Evolutionary conservation across 2,888 invertebrate species (phyloP).

Genomic region (Amblyjoppa fuscipennis): DNA sequence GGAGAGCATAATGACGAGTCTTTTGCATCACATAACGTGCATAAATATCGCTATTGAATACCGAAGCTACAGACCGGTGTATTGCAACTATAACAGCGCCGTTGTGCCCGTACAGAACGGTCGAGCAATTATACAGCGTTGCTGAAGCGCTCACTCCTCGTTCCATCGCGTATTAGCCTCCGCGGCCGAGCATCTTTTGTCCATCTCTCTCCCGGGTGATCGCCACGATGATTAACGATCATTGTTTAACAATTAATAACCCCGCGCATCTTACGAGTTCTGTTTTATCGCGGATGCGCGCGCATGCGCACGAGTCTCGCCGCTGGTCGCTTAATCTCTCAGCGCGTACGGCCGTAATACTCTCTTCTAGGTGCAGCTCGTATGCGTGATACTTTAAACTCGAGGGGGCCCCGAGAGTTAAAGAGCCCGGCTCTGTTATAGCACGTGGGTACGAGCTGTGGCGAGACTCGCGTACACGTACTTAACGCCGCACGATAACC

Average conservation of each 20-base stretch:
- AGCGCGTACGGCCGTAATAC: conserved; percentile 9
- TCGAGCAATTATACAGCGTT: conserved; percentile 60
- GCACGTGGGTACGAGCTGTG: conserved; percentile 42
- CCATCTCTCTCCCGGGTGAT: conserved; percentile 28
- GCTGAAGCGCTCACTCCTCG: conserved; percentile 30
- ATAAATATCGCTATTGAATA: conserved; percentile 68
- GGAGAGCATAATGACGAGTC: conserved; percentile 62
- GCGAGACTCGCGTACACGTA: conserved; percentile 46
- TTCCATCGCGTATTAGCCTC: conserved; percentile 53
- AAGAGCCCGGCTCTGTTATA: conserved; percentile 39
- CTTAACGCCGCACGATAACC: conserved; percentile 58
- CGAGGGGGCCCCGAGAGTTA: conserved; percentile 44
- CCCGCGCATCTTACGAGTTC: conserved; percentile 46
- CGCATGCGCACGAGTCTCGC: conserved; percentile 19
- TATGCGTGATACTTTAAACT: conserved; percentile 57
- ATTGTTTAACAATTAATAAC: conserved; percentile 73
- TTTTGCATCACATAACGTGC: conserved; percentile 62
- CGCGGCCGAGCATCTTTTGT: conserved; percentile 21
- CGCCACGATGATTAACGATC: conserved; percentile 71
- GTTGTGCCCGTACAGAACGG: conserved; percentile 37
- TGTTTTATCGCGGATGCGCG: conserved; percentile 55
- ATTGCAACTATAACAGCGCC: conserved; percentile 34
- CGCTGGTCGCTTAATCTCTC: conserved; percentile 59
- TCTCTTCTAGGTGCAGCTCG: conserved; percentile 34
- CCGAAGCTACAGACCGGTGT: conserved; percentile 45